phyloP scores from a whole-genome alignment of 2,113 vertebrate genomes.

The Clarias gariepinus region DNA sequence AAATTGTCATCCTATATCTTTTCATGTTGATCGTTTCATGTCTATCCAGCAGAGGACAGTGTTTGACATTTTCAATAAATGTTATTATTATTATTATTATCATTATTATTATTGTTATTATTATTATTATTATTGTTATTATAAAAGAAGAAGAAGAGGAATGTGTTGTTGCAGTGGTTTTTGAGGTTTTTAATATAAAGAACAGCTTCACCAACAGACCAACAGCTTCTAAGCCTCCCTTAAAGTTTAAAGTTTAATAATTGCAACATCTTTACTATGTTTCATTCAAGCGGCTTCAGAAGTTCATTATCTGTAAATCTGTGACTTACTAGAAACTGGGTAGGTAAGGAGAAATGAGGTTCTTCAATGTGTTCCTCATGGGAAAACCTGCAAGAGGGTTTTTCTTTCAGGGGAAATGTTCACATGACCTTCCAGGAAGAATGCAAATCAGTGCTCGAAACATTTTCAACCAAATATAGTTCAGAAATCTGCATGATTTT shows the following conservation, averaged over 20 bases:
- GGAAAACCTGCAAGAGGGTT: background rate
- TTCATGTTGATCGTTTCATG: background rate
- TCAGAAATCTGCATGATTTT: background rate
- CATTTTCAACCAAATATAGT: background rate
- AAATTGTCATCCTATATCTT: background rate
- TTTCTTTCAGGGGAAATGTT: background rate
- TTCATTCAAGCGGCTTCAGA: background rate
- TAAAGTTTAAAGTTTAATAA: background rate
- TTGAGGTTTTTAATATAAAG: background rate
- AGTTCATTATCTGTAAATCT: background rate
- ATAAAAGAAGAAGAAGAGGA: too few species aligned
- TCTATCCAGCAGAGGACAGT: slow-evolving; percentile 21
- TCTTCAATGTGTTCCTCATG: background rate
- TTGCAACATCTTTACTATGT: too few species aligned
- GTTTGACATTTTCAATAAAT: background rate
- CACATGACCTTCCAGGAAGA: slow-evolving; percentile 11
- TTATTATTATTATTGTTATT: too few species aligned
- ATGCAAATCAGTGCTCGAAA: background rate
- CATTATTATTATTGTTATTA: background rate
- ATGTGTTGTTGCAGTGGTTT: too few species aligned
- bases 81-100: too few species aligned
- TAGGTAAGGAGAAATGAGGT: background rate
- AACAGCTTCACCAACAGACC: background rate
- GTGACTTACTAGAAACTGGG: too few species aligned
- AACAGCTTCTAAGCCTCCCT: too few species aligned